A percentile compares a stretch with the other conserved stretches of the same genome.
Conservation (phyloP, 2,113 vertebrate genomes). For the Mus musculus region GRCm39 chr4:126463501-126464000, state of each 20-base stretch:
- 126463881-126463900: not conserved
- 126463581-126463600: not conserved
- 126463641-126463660: not conserved
- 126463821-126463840: not conserved
- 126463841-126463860: not conserved
- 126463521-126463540: not conserved
- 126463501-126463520: not conserved
- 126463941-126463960: not conserved
- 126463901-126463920: not conserved
- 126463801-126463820: not conserved
- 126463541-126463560: not conserved
- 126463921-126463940: not conserved
- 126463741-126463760: not conserved
- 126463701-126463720: slow-evolving; percentile 3
- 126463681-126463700: not conserved
- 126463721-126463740: not conserved
- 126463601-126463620: not conserved
- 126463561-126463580: not conserved
- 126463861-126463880: not conserved
- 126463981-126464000: not conserved
- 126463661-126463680: slow-evolving; percentile 9
- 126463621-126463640: not conserved
- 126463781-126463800: not conserved
- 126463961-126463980: not conserved
- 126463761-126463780: not conserved